Percentiles rank a stretch among this genome's conserved stretches.
Evolutionary conservation across 2,797 vertebrate species (phyloP).

Genomic region (Microctenopoma stevenorrisi): DNA sequence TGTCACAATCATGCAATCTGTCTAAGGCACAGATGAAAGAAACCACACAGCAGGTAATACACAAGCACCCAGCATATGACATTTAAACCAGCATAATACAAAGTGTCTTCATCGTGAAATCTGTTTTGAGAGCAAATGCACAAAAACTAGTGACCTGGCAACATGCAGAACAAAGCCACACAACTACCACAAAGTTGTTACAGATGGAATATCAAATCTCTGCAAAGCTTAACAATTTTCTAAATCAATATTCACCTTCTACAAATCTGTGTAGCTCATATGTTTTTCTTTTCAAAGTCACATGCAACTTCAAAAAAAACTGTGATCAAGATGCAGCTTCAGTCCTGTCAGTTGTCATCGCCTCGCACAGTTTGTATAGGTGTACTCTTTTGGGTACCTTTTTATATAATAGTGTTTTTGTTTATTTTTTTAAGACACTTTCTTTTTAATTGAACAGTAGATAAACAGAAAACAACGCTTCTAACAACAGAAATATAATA

Average conservation of each 20-base stretch:
- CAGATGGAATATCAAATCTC: background rate
- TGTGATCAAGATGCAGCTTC: background rate
- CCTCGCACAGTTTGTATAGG: too few species aligned
- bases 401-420: background rate
- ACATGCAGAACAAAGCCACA: too few species aligned
- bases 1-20: background rate
- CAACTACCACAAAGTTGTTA: too few species aligned
- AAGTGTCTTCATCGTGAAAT: background rate
- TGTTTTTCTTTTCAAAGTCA: background rate
- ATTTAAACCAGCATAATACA: background rate
- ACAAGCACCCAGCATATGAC: background rate
- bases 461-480: too few species aligned
- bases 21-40: constrained; percentile 11
- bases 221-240: background rate
- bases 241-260: background rate
- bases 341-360: too few species aligned
- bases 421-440: too few species aligned
- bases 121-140: too few species aligned
- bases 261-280: background rate
- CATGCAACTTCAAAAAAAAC: constrained; percentile 2
- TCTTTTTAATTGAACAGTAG: too few species aligned
- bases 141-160: too few species aligned
- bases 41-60: too few species aligned
- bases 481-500: too few species aligned
- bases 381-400: background rate